Conservation (phyloP, 1,140 invertebrate genomes). For the Heliconius hewitsoni region DNA sequence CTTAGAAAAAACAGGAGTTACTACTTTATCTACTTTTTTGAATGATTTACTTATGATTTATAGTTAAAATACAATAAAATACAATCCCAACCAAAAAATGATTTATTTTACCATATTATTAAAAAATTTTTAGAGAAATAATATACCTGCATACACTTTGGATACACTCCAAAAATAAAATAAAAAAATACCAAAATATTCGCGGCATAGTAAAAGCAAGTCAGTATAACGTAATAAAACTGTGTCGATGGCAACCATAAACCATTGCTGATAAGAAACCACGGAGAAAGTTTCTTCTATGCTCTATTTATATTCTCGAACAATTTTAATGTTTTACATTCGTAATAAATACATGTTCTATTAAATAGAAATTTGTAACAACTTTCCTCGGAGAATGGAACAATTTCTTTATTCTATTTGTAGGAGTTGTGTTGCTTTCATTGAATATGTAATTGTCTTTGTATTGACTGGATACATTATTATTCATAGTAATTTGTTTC, state of each 20-base stretch:
- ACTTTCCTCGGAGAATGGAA: background rate
- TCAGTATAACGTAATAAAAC: background rate
- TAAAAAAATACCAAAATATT: background rate
- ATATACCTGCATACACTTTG: background rate
- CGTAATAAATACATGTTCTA: background rate
- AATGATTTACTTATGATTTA: background rate
- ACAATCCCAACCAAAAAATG: background rate
- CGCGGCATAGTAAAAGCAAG: background rate
- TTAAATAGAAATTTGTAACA: background rate
- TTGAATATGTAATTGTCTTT: no score
- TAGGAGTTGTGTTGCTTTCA: background rate
- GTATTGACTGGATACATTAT: no score
- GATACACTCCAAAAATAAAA: no score
- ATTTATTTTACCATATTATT: no score
- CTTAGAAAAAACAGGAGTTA: background rate
- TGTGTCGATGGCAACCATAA: background rate
- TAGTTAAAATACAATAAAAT: background rate
- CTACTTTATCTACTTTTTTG: background rate
- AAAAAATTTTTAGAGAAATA: background rate
- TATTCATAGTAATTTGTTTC: no score
- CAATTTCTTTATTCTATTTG: background rate
- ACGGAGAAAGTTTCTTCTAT: constrained; percentile 25
- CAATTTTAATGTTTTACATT: constrained; percentile 14
- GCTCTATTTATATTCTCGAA: constrained; percentile 23
- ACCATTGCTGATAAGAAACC: constrained; percentile 31